phyloP scores from a whole-genome alignment of 2,797 vertebrate genomes.

The Poeciliopsis turneri region DNA sequence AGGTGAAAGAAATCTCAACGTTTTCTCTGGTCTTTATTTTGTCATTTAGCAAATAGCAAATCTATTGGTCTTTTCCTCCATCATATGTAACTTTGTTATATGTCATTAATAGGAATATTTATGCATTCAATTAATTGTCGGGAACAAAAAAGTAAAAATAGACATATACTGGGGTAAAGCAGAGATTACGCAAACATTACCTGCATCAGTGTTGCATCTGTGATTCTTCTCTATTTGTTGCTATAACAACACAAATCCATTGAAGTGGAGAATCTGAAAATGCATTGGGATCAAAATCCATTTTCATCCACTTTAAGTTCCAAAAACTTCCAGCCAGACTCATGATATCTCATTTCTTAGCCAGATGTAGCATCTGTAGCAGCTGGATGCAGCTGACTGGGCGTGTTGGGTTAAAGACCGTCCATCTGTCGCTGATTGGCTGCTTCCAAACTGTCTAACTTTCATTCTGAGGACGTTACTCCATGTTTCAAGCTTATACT shows the following conservation, averaged over 20 bases:
- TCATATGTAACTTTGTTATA: neutral
- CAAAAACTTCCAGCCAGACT: slow-evolving; percentile 26
- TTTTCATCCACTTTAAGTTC: slow-evolving; percentile 24
- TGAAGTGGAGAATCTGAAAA: neutral
- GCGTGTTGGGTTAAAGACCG: slow-evolving; percentile 12
- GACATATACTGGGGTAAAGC: neutral
- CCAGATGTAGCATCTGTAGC: slow-evolving; percentile 18
- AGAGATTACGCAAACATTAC: neutral
- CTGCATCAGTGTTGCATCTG: neutral
- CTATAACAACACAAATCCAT: slow-evolving; percentile 11
- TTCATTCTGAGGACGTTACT: slow-evolving; percentile 15
- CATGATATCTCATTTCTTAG: slow-evolving; percentile 24
- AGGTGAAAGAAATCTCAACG: neutral
- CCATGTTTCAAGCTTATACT: slow-evolving; percentile 12
- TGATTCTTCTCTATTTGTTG: neutral
- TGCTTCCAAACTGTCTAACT: slow-evolving; percentile 20
- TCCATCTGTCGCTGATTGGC: slow-evolving; percentile 40
- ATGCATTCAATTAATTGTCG: neutral
- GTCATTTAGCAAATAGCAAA: neutral
- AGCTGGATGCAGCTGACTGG: neutral
- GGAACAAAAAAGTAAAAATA: neutral
- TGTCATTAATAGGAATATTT: neutral
- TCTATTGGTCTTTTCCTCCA: neutral
- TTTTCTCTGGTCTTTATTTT: neutral
- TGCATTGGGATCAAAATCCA: neutral